Conservation (phyloP, 1,140 invertebrate genomes). For the Caerostris darwini region DNA sequence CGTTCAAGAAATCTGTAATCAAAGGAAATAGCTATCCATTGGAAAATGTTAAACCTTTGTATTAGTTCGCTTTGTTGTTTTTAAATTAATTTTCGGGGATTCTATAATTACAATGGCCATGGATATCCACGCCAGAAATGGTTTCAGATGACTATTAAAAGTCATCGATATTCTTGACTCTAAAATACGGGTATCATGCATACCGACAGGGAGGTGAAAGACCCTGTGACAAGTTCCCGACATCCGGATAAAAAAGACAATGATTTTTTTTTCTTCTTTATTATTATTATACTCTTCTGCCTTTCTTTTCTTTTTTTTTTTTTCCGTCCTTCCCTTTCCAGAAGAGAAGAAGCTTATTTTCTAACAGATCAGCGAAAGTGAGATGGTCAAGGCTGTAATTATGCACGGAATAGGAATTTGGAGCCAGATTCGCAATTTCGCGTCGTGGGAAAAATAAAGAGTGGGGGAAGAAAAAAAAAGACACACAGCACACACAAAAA, state of each 20-base stretch:
- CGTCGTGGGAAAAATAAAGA: slow-evolving; percentile 35
- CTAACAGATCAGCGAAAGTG: slow-evolving; percentile 46
- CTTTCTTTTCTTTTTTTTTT: not conserved
- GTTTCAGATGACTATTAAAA: slow-evolving; percentile 36
- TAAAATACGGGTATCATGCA: not conserved
- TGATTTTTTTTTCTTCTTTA: not conserved
- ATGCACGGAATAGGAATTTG: slow-evolving; percentile 60
- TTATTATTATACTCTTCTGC: not conserved
- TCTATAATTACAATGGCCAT: slow-evolving; percentile 13
- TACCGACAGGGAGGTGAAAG: slow-evolving; percentile 51
- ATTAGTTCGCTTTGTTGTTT: not conserved
- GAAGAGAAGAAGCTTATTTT: slow-evolving; percentile 21
- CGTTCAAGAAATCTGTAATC: not conserved
- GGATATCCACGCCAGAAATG: not conserved
- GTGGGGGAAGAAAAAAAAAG: not conserved
- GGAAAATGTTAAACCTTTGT: not conserved
- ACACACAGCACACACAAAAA: not conserved
- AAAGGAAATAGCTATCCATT: slow-evolving; percentile 22
- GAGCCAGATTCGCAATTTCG: slow-evolving; percentile 19
- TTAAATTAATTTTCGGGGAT: not conserved
- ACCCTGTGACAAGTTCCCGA: slow-evolving; percentile 58
- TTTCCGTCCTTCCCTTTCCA: not conserved
- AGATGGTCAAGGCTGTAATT: slow-evolving; percentile 57
- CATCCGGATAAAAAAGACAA: slow-evolving; percentile 67
- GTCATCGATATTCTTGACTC: not conserved